Evolutionary conservation across 1,140 invertebrate species (phyloP), one percentile per base, ranked within the genome.

Genomic region (Pseudomyrmex concolor): DNA sequence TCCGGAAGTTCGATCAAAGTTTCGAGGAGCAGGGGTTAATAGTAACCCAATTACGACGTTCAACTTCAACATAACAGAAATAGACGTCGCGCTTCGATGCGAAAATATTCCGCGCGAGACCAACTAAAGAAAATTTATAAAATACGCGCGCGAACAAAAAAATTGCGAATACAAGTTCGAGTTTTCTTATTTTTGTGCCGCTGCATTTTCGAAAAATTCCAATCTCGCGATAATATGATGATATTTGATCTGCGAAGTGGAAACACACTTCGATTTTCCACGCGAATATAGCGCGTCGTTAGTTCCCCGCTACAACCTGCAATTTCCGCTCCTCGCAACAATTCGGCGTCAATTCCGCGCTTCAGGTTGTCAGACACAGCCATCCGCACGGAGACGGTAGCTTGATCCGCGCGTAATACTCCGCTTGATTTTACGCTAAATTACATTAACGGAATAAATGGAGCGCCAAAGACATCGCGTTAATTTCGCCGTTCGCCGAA

Each of bases 321-420:
- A 80, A 80, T 80, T 80, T 70, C 66, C 76, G 54, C 54, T 70
- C 34, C 73, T 76, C 60, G 54, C 66, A 80, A 80, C 67, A 80
- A 71, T 80, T 80, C 68, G 76, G 54, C 76, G 67, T 80, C 76
- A 80, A 80, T 80, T 80, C 54, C 66, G 76, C 76, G 66, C 34
- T 60, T 71, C 66, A 19, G 66, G 48, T 51, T 82, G 80, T 73
- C 68, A 82, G 57, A 45, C 50, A 10, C 80, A 76, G 48, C 48
- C 34, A 25, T 82, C 71, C 64, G 59, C 34, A 25, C 54, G 66
- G 34, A 55, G 71, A 82, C 51, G 70, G 43, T 80, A 80, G 66
- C 76, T 59, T 71, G 76, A 78, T 78, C 76, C 54, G 51, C 54
- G 76, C 66, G 48, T 77, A 74, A 74, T 82, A 48, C 68, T 10